Evolutionary conservation across 1,140 invertebrate genomes (phyloP).

Genomic region (Anthonomus grandis): DNA sequence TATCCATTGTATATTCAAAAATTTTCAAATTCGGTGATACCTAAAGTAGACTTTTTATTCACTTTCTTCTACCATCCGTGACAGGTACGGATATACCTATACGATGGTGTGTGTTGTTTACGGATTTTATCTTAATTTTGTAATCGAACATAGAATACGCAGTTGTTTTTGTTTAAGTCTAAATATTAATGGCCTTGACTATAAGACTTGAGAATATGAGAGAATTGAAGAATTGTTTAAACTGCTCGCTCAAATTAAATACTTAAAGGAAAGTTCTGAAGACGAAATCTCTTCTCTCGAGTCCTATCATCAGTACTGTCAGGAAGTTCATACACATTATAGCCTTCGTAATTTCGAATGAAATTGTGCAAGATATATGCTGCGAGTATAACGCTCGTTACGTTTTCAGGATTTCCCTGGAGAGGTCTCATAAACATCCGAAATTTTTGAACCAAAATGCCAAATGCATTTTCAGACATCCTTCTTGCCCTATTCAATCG

Average conservation of each 20-base stretch:
- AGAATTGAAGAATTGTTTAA: slow-evolving; percentile 14
- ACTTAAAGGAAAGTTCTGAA: not conserved
- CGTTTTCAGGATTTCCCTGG: slow-evolving; percentile 1
- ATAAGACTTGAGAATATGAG: no score
- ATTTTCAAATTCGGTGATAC: no score
- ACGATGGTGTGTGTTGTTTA: no score
- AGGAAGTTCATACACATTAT: slow-evolving; percentile 1
- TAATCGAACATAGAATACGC: no score
- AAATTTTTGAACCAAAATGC: slow-evolving; percentile 44
- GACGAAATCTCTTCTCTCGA: not conserved
- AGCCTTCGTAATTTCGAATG: slow-evolving; percentile 4
- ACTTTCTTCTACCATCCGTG: no score
- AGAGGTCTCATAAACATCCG: no score
- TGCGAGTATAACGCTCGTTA: slow-evolving; percentile 12
- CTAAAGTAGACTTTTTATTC: no score
- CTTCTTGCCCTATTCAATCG: slow-evolving; percentile 44
- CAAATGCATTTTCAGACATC: slow-evolving; percentile 50
- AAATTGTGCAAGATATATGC: slow-evolving; percentile 12
- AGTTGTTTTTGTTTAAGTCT: no score
- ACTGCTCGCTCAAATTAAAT: slow-evolving; percentile 9
- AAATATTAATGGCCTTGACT: no score
- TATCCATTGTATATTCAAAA: no score
- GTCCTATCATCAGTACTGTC: not conserved
- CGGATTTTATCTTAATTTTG: no score
- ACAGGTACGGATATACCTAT: no score